Percentiles rank a stretch among this genome's conserved stretches.
Conservation (phyloP, 1,140 invertebrate genomes). For the Hyposmocoma kahamanoa region DNA sequence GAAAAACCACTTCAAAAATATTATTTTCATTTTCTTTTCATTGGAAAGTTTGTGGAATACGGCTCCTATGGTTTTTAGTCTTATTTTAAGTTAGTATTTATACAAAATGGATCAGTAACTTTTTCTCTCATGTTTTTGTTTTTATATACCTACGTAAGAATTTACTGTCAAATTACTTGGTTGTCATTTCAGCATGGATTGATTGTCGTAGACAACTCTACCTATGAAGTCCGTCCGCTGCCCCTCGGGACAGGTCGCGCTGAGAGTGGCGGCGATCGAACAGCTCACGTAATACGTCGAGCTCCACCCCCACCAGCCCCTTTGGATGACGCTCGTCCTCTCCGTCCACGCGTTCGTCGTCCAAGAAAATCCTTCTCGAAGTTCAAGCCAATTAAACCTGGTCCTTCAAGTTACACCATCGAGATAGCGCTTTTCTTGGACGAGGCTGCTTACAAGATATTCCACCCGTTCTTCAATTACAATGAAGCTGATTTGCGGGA, state of each 20-base stretch:
- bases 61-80: too few relatives aligned
- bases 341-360: constrained; percentile 30
- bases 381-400: constrained; percentile 38
- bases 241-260: constrained; percentile 39
- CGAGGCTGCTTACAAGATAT: constrained; percentile 80
- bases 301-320: constrained; percentile 56
- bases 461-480: constrained; percentile 79
- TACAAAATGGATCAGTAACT: too few relatives aligned
- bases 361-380: constrained; percentile 35
- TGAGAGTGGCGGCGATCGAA: constrained; percentile 35
- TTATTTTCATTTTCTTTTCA: too few relatives aligned
- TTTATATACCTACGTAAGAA: too few relatives aligned
- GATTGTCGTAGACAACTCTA: constrained; percentile 77
- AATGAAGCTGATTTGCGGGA: constrained; percentile 79
- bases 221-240: constrained; percentile 79
- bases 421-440: constrained; percentile 85
- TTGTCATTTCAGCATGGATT: constrained; percentile 73
- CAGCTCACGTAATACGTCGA: constrained; percentile 75
- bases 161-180: too few relatives aligned
- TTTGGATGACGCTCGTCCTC: constrained; percentile 36
- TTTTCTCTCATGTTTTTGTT: too few relatives aligned
- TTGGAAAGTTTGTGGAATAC: too few relatives aligned
- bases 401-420: constrained; percentile 69
- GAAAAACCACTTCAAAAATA: too few relatives aligned
- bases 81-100: too few relatives aligned